phyloP scores from a whole-genome alignment of 64 coral and sea anemone genomes.

The Exaiptasia diaphana region DNA sequence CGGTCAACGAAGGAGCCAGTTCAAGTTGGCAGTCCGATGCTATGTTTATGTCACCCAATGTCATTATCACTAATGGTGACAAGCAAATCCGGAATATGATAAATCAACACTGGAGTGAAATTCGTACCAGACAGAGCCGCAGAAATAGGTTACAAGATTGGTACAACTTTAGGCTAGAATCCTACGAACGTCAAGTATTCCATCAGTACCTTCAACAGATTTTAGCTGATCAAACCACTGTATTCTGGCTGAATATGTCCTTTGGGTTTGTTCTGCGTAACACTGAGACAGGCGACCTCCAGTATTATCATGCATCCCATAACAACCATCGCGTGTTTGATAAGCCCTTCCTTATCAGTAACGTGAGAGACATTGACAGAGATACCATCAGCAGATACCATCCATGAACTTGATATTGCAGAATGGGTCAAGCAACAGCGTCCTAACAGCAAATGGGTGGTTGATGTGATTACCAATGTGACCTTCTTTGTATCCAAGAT shows the following conservation, averaged over 20 bases:
- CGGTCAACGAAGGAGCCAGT: no score
- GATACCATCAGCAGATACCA: neutral
- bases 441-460: slow-evolving; percentile 29
- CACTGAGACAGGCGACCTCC: neutral
- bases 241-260: slow-evolving; percentile 38
- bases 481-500: slow-evolving; percentile 39
- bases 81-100: no score
- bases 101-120: slow-evolving; percentile 24
- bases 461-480: slow-evolving; percentile 15
- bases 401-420: slow-evolving; percentile 6
- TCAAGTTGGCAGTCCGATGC: no score
- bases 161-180: slow-evolving; percentile 7
- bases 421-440: slow-evolving; percentile 47
- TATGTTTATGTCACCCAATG: no score
- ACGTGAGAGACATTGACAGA: neutral
- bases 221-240: slow-evolving; percentile 32
- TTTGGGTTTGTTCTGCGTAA: slow-evolving; percentile 27
- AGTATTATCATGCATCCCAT: slow-evolving; percentile 24
- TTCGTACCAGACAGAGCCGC: neutral
- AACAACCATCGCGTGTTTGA: slow-evolving; percentile 33
- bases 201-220: neutral
- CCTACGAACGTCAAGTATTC: neutral
- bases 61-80: no score
- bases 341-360: neutral
- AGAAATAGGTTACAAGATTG: neutral